A percentile compares a stretch with the other conserved stretches of the same genome.
These are phyloP conservation scores for Ciconia nigra DNA, from an alignment of 2,797 vertebrate species.

Conservation along the genomic window DNA sequence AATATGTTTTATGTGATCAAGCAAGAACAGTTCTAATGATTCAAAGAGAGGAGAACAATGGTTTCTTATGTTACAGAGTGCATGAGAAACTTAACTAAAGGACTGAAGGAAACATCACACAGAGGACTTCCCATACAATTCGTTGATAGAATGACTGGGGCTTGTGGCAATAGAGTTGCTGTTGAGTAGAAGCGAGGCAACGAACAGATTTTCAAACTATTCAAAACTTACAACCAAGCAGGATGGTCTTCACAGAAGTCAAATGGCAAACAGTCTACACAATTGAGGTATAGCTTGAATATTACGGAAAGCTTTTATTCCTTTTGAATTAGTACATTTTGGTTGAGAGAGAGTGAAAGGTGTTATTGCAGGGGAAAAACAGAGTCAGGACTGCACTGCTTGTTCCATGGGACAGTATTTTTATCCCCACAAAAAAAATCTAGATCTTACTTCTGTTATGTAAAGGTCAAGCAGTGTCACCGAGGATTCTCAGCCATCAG, in stretches of 20 bases:
- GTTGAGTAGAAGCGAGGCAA: neutral
- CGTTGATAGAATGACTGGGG: neutral
- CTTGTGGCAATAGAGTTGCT: neutral
- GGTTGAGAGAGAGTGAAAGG: neutral
- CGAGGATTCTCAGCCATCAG: neutral
- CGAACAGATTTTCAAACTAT: neutral
- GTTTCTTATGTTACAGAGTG: neutral
- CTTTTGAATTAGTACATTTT: neutral
- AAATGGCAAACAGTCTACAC: neutral
- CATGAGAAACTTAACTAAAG: neutral
- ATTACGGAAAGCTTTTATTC: neutral
- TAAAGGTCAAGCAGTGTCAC: neutral
- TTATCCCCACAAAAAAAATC: neutral
- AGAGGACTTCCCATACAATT: neutral
- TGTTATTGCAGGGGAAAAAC: neutral
- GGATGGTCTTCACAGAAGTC: neutral
- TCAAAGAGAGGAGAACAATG: neutral
- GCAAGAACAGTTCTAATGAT: neutral
- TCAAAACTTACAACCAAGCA: neutral
- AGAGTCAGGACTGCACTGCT: neutral
- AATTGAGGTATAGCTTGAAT: neutral
- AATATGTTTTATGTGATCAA: neutral
- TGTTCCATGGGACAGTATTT: neutral
- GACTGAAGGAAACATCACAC: neutral
- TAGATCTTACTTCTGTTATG: neutral